Conservation (phyloP, 2,113 vertebrate species). For the Tragelaphus imberbis region DNA sequence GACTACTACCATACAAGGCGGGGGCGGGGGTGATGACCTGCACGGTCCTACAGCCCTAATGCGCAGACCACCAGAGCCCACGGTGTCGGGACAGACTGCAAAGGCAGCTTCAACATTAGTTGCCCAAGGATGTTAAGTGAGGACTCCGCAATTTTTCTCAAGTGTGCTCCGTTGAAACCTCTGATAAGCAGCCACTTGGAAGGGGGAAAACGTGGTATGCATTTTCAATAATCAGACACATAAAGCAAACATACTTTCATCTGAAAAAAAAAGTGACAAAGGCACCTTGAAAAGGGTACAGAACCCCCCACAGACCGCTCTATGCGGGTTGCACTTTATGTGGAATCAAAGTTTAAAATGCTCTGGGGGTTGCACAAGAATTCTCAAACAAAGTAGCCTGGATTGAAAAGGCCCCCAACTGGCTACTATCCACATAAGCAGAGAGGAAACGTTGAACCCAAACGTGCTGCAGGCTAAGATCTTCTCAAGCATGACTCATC, state of each 20-base stretch:
- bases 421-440: not conserved
- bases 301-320: not conserved
- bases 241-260: slow-evolving; percentile 20
- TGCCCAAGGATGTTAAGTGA: slow-evolving; percentile 57
- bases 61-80: slow-evolving; percentile 69
- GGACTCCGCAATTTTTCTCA: slow-evolving; percentile 9
- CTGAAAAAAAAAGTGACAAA: slow-evolving; percentile 20
- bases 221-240: slow-evolving; percentile 24
- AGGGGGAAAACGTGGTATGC: not conserved
- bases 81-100: slow-evolving; percentile 52
- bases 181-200: slow-evolving; percentile 66
- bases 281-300: slow-evolving; percentile 16
- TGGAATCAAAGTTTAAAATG: not conserved
- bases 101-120: slow-evolving; percentile 63
- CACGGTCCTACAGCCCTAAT: slow-evolving; percentile 69
- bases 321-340: not conserved
- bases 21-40: not conserved
- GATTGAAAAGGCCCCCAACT: not conserved
- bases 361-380: not conserved
- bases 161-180: slow-evolving; percentile 56
- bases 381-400: not conserved
- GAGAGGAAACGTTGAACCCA: not conserved
- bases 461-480: not conserved
- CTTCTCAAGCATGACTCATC: not conserved
- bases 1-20: slow-evolving; percentile 54